Base-by-base conservation (phyloP, 2,797 vertebrate species). In the Staurois parvus region DNA sequence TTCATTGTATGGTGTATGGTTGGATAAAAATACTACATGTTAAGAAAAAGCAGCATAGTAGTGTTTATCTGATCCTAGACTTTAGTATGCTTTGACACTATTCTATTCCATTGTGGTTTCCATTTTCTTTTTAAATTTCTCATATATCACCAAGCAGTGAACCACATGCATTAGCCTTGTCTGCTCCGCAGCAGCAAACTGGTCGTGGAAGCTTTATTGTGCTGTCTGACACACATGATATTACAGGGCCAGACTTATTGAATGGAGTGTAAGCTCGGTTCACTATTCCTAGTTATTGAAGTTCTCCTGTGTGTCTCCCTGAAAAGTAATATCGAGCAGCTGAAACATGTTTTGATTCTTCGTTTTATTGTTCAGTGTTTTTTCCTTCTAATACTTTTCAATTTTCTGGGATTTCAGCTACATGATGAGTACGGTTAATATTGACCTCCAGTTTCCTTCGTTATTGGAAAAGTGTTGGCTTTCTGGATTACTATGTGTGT, bases 351-450 rank as follows among this genome's bases (percentile, higher is more conserved):
- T 85, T 85, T 85, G 64, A 69, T 76, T 34, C 30, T 42, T 37
- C 15, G n/a, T 81, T 76, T 80, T 85, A 85, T 85, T 85, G 78
- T 76, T 34, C 56, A 42, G 59, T 37, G 72, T 62, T 17, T 81
- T 81, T 24, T 85, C 30, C 64, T 10, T 59, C 84, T 81, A 69
- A 76, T 85, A 75, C 72, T 67, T 59, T 80, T 75, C 40, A 26
- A 68, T 80, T 80, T 80, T 42, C 72, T 62, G 52, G 42, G 78
- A n/a, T 42, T 81, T 75, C 62, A 4, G 72, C 32, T 70, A 75
- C 64, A 75, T 70, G 77, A 81, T 69, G 26, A 76, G 59, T 59
- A 68, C 30, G 52, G 70, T 80, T 75, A 85, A 85, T 79, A 85
- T 76, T 70, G 78, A 69, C 62, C 70, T 67, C 37, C 70, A 79